Conservation (phyloP, 2,797 vertebrate species). For the Schizopygopsis malacanthus region DNA sequence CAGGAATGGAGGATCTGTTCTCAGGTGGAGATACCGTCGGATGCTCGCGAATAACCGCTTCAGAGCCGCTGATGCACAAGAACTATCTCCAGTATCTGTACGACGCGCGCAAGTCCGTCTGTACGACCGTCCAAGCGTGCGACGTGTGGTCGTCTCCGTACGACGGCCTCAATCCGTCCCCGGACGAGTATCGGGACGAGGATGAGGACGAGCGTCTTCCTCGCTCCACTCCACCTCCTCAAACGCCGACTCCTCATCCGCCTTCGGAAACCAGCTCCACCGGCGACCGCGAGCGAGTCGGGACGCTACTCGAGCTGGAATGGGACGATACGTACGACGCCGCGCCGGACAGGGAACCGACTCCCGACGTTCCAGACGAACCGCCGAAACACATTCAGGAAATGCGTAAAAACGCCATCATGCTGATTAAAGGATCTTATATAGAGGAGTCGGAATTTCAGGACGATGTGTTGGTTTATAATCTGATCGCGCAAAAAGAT, state of each 20-base stretch:
- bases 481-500: slow-evolving; percentile 88
- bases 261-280: slow-evolving; percentile 60
- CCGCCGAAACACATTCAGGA: slow-evolving; percentile 91
- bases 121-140: slow-evolving; percentile 83
- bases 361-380: slow-evolving; percentile 61
- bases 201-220: slow-evolving; percentile 19
- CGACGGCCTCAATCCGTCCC: slow-evolving; percentile 84
- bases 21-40: slow-evolving; percentile 70
- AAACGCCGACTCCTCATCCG: slow-evolving; percentile 50
- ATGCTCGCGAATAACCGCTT: slow-evolving; percentile 77
- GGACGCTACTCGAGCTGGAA: slow-evolving; percentile 80
- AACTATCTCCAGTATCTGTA: slow-evolving; percentile 94
- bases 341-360: slow-evolving; percentile 71
- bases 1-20: slow-evolving; percentile 53
- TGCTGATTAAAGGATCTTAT: slow-evolving; percentile 87
- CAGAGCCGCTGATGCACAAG: slow-evolving; percentile 82
- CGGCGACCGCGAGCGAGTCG: slow-evolving; percentile 68
- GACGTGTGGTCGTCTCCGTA: slow-evolving; percentile 90
- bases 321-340: slow-evolving; percentile 94
- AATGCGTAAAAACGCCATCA: slow-evolving; percentile 88
- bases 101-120: slow-evolving; percentile 86
- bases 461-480: slow-evolving; percentile 91
- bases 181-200: slow-evolving; percentile 69
- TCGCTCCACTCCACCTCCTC: slow-evolving; percentile 19
- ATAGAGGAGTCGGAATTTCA: slow-evolving; percentile 93